Conservation (phyloP, 1,140 invertebrate species). For the Drosophila simulans region DNA sequence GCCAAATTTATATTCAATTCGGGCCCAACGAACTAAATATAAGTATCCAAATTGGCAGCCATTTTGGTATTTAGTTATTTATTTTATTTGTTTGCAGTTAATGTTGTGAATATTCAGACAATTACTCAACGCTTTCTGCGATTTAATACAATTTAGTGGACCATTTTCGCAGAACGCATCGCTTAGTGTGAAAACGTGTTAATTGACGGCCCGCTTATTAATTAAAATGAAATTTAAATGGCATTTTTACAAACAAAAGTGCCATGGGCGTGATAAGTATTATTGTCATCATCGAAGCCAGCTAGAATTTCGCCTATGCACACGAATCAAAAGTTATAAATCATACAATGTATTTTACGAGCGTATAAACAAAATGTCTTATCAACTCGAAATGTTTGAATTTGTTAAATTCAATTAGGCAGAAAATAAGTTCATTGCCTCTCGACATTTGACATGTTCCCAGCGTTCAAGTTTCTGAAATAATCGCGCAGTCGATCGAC, state of each 20-base stretch:
- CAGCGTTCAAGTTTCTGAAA: conserved; percentile 11
- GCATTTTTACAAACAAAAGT: conserved; percentile 16
- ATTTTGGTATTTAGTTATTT: conserved; percentile 54
- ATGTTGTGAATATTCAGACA: conserved; percentile 37
- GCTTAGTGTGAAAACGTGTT: conserved; percentile 70
- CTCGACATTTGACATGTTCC: conserved; percentile 60
- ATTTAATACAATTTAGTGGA: conserved; percentile 51
- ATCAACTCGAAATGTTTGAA: conserved; percentile 67
- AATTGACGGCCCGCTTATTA: conserved; percentile 50
- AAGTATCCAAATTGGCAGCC: conserved; percentile 37
- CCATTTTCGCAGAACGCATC: conserved; percentile 54
- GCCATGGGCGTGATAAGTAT: conserved; percentile 41
- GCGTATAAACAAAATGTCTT: conserved; percentile 40
- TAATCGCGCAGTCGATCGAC: conserved; percentile 24
- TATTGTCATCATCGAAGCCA: conserved; percentile 41
- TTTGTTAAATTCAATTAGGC: conserved; percentile 81
- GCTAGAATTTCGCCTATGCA: conserved; percentile 47
- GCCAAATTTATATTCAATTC: conserved; percentile 83
- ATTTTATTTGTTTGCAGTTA: conserved; percentile 43
- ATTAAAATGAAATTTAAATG: conserved; percentile 34
- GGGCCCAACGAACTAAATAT: conserved; percentile 34
- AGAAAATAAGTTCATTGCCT: conserved; percentile 77
- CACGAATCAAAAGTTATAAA: conserved; percentile 45
- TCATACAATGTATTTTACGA: conserved; percentile 66
- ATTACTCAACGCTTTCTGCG: conserved; percentile 38